Conservation (phyloP, 1,140 invertebrate species). For the Leptoteleia sp. region DNA sequence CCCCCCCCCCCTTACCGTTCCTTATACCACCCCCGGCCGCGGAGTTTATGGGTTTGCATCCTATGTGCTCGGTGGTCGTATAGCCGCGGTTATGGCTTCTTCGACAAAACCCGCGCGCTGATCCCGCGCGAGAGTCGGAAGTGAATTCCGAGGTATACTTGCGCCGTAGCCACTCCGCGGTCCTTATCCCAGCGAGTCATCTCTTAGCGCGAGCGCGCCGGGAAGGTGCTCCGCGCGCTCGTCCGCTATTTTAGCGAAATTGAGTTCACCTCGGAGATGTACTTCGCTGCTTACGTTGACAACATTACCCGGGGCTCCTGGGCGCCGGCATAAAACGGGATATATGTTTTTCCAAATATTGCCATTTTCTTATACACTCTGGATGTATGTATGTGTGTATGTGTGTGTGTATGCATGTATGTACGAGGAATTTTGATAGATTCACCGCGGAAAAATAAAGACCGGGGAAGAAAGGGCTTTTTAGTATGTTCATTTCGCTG, state of each 20-base stretch:
- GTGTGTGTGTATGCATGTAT: too few species aligned
- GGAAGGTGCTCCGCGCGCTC: slow-evolving; percentile 37
- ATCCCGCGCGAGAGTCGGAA: slow-evolving; percentile 54
- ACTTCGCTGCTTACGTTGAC: slow-evolving; percentile 55
- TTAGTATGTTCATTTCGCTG: too few species aligned
- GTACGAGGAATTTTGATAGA: slow-evolving; percentile 52
- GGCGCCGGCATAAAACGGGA: slow-evolving; percentile 49
- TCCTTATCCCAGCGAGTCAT: slow-evolving; percentile 51
- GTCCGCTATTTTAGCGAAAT: slow-evolving; percentile 58
- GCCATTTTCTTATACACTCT: slow-evolving; percentile 45
- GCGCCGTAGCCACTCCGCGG: slow-evolving; percentile 30
- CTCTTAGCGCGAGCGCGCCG: slow-evolving; percentile 53
- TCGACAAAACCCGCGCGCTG: slow-evolving; percentile 74
- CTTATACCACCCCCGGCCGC: slow-evolving; percentile 63
- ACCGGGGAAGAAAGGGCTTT: slow-evolving; percentile 11
- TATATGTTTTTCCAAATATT: slow-evolving; percentile 64
- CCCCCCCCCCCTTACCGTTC: too few species aligned
- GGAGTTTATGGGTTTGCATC: slow-evolving; percentile 81
- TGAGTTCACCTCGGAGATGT: slow-evolving; percentile 52
- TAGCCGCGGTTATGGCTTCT: slow-evolving; percentile 77
- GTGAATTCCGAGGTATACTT: slow-evolving; percentile 53
- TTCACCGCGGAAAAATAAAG: slow-evolving; percentile 57
- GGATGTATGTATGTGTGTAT: too few species aligned
- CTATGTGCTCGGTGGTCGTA: slow-evolving; percentile 79
- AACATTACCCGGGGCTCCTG: slow-evolving; percentile 37